These are phyloP conservation scores for Orchestes rusci DNA, from an alignment of 2,888 invertebrate species.

Conservation along the genomic window DNA sequence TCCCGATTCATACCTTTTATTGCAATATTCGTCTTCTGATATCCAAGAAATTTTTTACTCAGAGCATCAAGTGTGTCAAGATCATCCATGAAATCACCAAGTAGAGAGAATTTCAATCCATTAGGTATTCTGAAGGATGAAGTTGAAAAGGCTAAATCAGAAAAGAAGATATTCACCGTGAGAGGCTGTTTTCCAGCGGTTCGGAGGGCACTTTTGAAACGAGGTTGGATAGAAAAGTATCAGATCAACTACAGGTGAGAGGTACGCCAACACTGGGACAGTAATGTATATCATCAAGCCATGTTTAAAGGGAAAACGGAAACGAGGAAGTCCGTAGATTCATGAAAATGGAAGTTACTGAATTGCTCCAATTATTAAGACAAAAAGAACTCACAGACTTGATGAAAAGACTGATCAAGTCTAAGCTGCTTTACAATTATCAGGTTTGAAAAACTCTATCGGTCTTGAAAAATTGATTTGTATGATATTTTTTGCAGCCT, in stretches of 20 bases:
- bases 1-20: too few relatives aligned
- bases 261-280: too few relatives aligned
- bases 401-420: conserved; percentile 44
- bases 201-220: conserved; percentile 52
- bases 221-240: conserved; percentile 71
- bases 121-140: conserved; percentile 40
- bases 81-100: too few relatives aligned
- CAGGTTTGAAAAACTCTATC: conserved; percentile 32
- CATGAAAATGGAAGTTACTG: conserved; percentile 27
- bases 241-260: conserved; percentile 39
- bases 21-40: too few relatives aligned
- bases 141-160: conserved; percentile 41
- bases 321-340: conserved; percentile 11
- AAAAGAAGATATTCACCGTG: conserved; percentile 51
- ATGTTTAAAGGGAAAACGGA: too few relatives aligned
- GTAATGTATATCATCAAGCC: too few relatives aligned
- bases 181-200: conserved; percentile 49
- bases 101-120: conserved; percentile 25
- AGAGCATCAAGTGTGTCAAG: too few relatives aligned
- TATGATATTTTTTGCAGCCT: conserved; percentile 36
- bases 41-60: too few relatives aligned
- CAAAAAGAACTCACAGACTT: conserved; percentile 33
- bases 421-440: conserved; percentile 54
- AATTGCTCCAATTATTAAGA: conserved; percentile 34
- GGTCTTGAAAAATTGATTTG: not conserved